These are phyloP conservation scores for Hofmannophila pseudospretella DNA, from an alignment of 2,888 invertebrate species.

Conservation along the genomic window DNA sequence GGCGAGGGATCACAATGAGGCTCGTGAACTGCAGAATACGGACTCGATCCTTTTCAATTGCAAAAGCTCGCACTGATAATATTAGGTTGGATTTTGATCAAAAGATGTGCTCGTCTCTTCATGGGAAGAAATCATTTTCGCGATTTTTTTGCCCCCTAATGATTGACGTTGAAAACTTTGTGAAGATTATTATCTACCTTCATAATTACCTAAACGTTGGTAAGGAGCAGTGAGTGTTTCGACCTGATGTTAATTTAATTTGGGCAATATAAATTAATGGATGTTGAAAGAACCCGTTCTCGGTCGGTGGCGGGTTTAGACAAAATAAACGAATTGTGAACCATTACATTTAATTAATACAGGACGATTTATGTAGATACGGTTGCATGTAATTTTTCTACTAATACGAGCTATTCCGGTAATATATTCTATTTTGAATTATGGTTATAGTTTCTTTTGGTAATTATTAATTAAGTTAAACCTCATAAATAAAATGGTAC, in stretches of 20 bases:
- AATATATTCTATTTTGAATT: slow-evolving; percentile 49
- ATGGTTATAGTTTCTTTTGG: slow-evolving; percentile 43
- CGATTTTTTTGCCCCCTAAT: slow-evolving; percentile 2
- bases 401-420: slow-evolving; percentile 34
- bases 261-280: slow-evolving; percentile 63
- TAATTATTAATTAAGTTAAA: slow-evolving; percentile 30
- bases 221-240: slow-evolving; percentile 49
- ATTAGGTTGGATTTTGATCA: slow-evolving; percentile 4
- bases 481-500: slow-evolving; percentile 27
- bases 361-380: slow-evolving; percentile 58
- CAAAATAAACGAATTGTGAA: slow-evolving; percentile 51
- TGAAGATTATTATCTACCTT: slow-evolving; percentile 2
- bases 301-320: slow-evolving; percentile 41
- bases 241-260: slow-evolving; percentile 60
- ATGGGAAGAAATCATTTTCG: slow-evolving; percentile 4
- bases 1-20: slow-evolving; percentile 44
- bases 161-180: slow-evolving; percentile 1
- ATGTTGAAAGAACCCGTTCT: slow-evolving; percentile 52
- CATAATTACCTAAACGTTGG: slow-evolving; percentile 31
- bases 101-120: no score
- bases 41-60: slow-evolving; percentile 47
- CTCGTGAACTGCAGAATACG: slow-evolving; percentile 46
- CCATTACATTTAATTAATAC: slow-evolving; percentile 67
- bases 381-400: slow-evolving; percentile 54
- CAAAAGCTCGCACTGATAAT: slow-evolving; percentile 31